Conservation (phyloP, 2,113 vertebrate genomes). For the Periophthalmus modestus region DNA sequence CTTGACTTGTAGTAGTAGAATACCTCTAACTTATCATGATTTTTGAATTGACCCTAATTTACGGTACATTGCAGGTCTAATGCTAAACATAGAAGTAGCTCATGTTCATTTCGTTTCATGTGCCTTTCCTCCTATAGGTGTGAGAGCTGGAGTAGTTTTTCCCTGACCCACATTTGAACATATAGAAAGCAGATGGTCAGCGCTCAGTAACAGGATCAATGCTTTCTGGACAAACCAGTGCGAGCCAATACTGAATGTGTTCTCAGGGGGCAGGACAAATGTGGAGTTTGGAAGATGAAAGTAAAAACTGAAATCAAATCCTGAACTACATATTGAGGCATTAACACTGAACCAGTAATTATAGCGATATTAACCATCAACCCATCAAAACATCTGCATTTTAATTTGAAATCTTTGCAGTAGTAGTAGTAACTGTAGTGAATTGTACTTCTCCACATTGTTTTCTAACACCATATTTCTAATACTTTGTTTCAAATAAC, state of each 20-base stretch:
- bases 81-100: neutral
- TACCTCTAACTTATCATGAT: no score
- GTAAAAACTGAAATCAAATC: neutral
- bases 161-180: slow-evolving; percentile 3
- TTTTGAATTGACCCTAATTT: no score
- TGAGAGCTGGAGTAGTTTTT: neutral
- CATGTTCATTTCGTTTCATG: neutral
- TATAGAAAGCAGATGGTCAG: slow-evolving; percentile 4
- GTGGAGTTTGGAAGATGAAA: neutral
- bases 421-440: no score
- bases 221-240: neutral
- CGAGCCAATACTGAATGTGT: neutral
- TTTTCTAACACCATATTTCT: no score
- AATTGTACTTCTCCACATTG: no score
- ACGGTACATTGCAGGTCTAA: neutral
- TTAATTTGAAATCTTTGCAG: no score
- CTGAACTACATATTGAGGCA: neutral
- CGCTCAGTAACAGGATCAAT: neutral
- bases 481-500: no score
- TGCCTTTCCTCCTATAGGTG: neutral
- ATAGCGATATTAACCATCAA: no score
- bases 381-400: no score
- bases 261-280: neutral
- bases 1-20: no score
- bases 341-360: no score